These are phyloP conservation scores for Podiceps cristatus DNA, from an alignment of 2,113 vertebrate genomes.

Conservation along the genomic window DNA sequence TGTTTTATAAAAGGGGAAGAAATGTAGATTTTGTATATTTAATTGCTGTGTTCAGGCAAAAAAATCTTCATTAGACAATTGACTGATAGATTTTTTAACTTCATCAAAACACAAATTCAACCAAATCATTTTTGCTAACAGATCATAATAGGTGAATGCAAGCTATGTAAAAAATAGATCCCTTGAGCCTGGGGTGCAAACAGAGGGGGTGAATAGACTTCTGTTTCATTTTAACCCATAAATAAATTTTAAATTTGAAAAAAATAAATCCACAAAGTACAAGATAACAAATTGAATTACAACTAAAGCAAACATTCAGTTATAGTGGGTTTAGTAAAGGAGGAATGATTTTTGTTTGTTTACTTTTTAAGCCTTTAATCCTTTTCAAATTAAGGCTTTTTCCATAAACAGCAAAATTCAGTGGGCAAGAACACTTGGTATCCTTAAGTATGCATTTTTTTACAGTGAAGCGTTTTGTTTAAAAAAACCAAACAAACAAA, in stretches of 20 bases:
- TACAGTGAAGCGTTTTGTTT: neutral
- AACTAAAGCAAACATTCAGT: constrained; percentile 1
- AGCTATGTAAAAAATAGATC: neutral
- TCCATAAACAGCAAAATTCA: constrained; percentile 1
- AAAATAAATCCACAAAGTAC: neutral
- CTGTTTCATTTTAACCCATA: neutral
- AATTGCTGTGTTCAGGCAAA: neutral
- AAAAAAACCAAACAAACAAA: neutral
- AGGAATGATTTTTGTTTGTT: constrained; percentile 22
- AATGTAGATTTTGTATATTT: neutral
- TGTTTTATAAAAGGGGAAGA: neutral
- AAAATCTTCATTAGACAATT: neutral
- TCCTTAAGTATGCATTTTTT: neutral
- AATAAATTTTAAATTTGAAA: neutral
- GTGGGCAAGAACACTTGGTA: neutral
- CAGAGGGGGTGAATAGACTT: neutral
- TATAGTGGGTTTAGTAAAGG: neutral
- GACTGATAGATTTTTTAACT: neutral
- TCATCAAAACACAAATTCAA: neutral
- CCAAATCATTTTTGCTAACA: neutral
- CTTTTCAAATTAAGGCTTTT: constrained; percentile 24
- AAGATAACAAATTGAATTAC: neutral
- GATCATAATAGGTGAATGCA: neutral
- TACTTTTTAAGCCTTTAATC: constrained; percentile 44
- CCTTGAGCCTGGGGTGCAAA: neutral